A percentile compares a stretch with the other conserved stretches of the same genome.
These are phyloP conservation scores for Myodes glareolus DNA, from an alignment of 2,113 vertebrate genomes.

Conservation along the genomic window DNA sequence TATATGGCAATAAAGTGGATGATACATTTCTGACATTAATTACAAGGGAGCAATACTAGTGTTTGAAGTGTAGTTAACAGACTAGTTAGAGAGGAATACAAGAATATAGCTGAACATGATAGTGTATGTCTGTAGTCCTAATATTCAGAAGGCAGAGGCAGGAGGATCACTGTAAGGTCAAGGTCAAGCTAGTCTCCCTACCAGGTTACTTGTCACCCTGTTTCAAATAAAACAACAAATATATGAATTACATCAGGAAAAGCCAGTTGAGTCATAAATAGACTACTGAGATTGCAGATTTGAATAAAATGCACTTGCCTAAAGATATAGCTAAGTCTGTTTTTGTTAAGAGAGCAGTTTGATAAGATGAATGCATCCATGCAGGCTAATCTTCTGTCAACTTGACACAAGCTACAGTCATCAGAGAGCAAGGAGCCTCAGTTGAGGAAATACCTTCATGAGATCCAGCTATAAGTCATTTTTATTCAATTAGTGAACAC, in stretches of 20 bases:
- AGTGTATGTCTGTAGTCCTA: neutral
- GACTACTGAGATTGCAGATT: neutral
- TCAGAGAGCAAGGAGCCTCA: neutral
- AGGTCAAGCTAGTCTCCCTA: neutral
- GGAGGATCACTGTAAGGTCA: neutral
- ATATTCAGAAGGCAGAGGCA: neutral
- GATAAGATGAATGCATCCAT: neutral
- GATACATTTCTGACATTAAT: conserved; percentile 8
- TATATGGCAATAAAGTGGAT: neutral
- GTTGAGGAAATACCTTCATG: neutral
- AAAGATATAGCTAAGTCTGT: neutral
- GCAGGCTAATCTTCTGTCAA: neutral
- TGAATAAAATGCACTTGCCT: conserved; percentile 52
- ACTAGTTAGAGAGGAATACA: neutral
- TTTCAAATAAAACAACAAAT: conserved; percentile 6
- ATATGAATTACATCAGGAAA: neutral
- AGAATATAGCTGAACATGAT: neutral
- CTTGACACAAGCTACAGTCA: neutral
- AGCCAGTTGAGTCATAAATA: neutral
- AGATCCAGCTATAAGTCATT: neutral
- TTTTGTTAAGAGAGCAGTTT: conserved; percentile 29
- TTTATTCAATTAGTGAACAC: neutral
- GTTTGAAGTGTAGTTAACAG: conserved; percentile 42
- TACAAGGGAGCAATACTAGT: neutral
- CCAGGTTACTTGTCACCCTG: neutral